Evolutionary conservation across 2,113 vertebrate species (phyloP).

Genomic region (Protomyctophum bolini): DNA sequence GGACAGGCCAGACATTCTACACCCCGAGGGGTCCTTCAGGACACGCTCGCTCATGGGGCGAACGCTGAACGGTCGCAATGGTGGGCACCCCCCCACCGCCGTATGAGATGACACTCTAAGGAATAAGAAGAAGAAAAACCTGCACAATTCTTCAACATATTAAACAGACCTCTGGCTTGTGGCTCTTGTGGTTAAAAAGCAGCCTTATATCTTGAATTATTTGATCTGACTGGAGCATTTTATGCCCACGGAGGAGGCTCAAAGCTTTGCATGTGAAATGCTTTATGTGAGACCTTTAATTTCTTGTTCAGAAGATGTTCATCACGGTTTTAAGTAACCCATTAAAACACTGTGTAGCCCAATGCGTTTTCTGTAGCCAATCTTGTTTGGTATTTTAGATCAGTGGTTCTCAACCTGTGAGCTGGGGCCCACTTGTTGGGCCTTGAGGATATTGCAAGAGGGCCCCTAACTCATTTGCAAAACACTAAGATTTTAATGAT

Average conservation of each 20-base stretch:
- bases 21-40: constrained; percentile 85
- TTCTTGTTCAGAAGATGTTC: constrained; percentile 47
- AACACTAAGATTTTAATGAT: too few species aligned
- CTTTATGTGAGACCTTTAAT: constrained; percentile 46
- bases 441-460: too few species aligned
- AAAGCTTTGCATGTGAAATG: constrained; percentile 61
- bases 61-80: constrained; percentile 78
- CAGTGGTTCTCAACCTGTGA: too few species aligned
- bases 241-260: constrained; percentile 33
- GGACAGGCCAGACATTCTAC: constrained; percentile 84
- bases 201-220: constrained; percentile 52
- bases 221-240: constrained; percentile 16
- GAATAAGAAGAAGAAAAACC: too few species aligned
- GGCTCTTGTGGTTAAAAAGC: constrained; percentile 28
- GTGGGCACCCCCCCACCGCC: constrained; percentile 81
- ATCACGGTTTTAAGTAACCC: constrained; percentile 40
- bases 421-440: too few species aligned
- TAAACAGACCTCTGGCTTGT: constrained; percentile 13
- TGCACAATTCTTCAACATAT: constrained; percentile 12
- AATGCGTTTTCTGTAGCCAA: constrained; percentile 22
- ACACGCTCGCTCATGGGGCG: constrained; percentile 79
- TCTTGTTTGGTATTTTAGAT: too few species aligned
- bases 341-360: constrained; percentile 23
- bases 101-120: constrained; percentile 71
- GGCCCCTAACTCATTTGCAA: too few species aligned